A percentile compares a stretch with the other conserved stretches of the same genome.
phyloP scores from a whole-genome alignment of 2,888 invertebrate species.

The Netelia inedita region DNA sequence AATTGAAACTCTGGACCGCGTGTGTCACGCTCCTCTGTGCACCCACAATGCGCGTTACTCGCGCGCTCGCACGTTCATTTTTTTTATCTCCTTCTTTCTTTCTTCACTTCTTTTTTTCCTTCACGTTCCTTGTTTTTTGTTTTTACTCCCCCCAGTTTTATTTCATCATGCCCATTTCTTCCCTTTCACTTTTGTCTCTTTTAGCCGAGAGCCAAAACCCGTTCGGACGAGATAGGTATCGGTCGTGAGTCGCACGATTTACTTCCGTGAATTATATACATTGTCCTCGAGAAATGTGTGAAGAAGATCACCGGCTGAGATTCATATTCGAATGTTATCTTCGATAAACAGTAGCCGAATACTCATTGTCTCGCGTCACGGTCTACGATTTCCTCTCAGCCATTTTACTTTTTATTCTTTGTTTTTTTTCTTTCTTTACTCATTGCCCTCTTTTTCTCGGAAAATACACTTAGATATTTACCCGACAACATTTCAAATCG shows the following conservation, averaged over 20 bases:
- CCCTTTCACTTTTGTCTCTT: conserved; percentile 11
- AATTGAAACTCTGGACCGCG: conserved; percentile 42
- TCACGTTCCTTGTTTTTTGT: conserved; percentile 8
- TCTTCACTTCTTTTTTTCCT: background rate
- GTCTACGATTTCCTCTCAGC: too few species aligned
- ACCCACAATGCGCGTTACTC: background rate
- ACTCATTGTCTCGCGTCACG: too few species aligned
- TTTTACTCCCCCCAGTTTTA: background rate
- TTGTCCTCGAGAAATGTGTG: conserved; percentile 7
- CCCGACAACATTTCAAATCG: background rate
- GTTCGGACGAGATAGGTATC: background rate
- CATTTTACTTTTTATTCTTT: background rate
- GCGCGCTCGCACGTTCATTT: conserved; percentile 1
- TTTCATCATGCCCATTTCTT: background rate
- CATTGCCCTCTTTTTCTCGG: background rate
- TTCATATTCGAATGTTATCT: conserved; percentile 1
- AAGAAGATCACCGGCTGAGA: background rate
- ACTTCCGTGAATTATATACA: background rate
- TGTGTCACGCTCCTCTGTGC: conserved; percentile 22
- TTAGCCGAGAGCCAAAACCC: background rate
- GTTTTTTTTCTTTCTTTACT: background rate
- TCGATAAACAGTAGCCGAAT: background rate
- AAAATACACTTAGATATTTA: background rate
- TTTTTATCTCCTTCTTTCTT: conserved; percentile 23
- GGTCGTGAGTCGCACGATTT: background rate